Evolutionary conservation across 2,888 invertebrate species (phyloP).

Genomic region (Oconnorella tubifera): DNA sequence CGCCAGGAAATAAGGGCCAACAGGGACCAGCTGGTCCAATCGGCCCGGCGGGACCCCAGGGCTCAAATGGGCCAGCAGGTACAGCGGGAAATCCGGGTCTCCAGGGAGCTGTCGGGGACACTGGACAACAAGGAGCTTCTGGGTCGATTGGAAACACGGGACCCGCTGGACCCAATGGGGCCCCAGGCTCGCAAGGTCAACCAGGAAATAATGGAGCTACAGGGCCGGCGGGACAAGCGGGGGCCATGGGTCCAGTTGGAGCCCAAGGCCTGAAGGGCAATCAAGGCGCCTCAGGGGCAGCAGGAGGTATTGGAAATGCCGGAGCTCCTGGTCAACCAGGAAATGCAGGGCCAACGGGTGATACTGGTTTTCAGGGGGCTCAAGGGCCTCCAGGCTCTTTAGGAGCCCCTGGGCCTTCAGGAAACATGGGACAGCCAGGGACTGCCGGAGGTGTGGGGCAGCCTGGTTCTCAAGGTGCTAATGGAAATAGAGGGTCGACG

Average conservation of each 20-base stretch:
- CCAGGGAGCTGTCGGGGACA: slow-evolving; percentile 18
- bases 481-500: not conserved
- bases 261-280: not conserved
- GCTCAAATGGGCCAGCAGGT: slow-evolving; percentile 22
- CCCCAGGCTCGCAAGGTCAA: slow-evolving; percentile 22
- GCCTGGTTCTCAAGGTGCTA: slow-evolving; percentile 4
- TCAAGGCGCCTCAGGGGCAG: slow-evolving; percentile 10
- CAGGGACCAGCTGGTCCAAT: slow-evolving; percentile 21
- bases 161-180: slow-evolving; percentile 23
- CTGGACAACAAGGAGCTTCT: slow-evolving; percentile 22
- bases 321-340: slow-evolving; percentile 19
- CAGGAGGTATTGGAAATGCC: slow-evolving; percentile 11
- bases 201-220: slow-evolving; percentile 60
- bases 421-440: slow-evolving; percentile 23
- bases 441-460: slow-evolving; percentile 7
- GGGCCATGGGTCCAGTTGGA: slow-evolving; percentile 6
- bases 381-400: slow-evolving; percentile 19
- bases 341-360: slow-evolving; percentile 17
- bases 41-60: slow-evolving; percentile 24
- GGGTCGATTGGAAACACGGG: slow-evolving; percentile 15
- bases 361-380: slow-evolving; percentile 21
- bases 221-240: slow-evolving; percentile 54
- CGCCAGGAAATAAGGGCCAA: slow-evolving; percentile 40
- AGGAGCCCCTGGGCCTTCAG: slow-evolving; percentile 21
- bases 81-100: slow-evolving; percentile 20